Evolutionary conservation across 2,888 invertebrate species (phyloP), one percentile per base, ranked within the genome.

Genomic region (Julus scandinavius): DNA sequence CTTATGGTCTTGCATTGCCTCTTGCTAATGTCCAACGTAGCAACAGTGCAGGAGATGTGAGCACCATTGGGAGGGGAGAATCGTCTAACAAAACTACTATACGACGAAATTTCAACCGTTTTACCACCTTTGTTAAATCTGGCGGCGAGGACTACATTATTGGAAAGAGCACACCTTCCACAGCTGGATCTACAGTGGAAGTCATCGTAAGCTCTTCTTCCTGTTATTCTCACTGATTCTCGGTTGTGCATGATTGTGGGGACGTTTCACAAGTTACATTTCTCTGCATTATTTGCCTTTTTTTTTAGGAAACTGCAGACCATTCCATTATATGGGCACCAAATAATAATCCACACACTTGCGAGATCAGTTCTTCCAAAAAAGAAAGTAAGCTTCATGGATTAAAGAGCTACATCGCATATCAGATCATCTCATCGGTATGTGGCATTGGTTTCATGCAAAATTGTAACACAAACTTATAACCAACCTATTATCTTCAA

Each of bases 381-480:
- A 99, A 99, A 92, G 98, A 98, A 93, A 96, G 97, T 0, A 99
- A 99, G 93, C 95, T 99, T 91, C 98, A 98, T 92, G 99, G 98
- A 83, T 95, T 99, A 91, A 99, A 99, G 93, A 98, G 97, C 91
- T 99, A 96, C 91, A 99, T 99, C 91, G 98, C 98, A 86, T 99
- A 99, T 93, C 97, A 98, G 91, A 93, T 99, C 89, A 98, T 38
- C 54, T 13, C 54, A 13, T 54, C 54, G 54, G 54, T 54, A 54
- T 13, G 54, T 54, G 1, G 50, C 13, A 6, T 11, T 50, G 50
- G 50, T 50, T 11, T 50, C 50, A 13, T 50, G 1, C 29, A 29
- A 29, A 29, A 29, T 29, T 29, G 29, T 29, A 29, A 29, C 29
- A 29, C 29, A 29, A 29, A 29, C 29, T 29, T n/a, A n/a, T n/a